Base-by-base conservation (phyloP, 2,797 vertebrate species). In the Darevskia mixta region DNA sequence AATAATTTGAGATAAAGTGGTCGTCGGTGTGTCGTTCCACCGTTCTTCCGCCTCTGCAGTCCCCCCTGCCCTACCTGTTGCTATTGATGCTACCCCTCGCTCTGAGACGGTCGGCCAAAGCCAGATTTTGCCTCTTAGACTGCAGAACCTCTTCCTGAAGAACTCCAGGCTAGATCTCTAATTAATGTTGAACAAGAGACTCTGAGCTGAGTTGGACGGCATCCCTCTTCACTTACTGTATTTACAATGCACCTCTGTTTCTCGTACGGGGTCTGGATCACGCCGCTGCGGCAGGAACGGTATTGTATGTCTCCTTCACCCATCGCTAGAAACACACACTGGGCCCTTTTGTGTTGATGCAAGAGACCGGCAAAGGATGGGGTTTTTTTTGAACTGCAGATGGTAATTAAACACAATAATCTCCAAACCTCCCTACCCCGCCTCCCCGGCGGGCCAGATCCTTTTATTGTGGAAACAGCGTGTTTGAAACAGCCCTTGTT, bases 351-450 rank as follows among this genome's bases (percentile, higher is more conserved):
- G 78, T 81, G 27, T 76, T 85, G 55, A 38, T 15, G n/a, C 77
- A 67, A 25, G 69, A 58, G 76, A 89, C 77, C 41, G 66, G 78
- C 83, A 81, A 75, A 79, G n/a, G 38, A 89, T 81, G 49, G 20
- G 3, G n/a, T n/a, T 15, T 55, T 55, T 76, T 81, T 85, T n/a
- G 41, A 75, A 81, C 67, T 85, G 78, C 78, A 81, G 83, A 75
- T 76, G 83, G 78, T 81, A 85, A 89, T 89, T 89, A 88, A 80
- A 83, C 58, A 49, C n/a, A 76, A 69, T 85, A 66, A 85, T 89
- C 88, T 81, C 69, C 76, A 69, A 84, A 61, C 64, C 66, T 55
- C n/a, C 15, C n/a, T 32, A 4, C n/a, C 69, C 20, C 20, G 13
- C 49, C 49, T 55, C 75, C 32, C 58, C 67, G 4, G 71, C 8